Conservation (phyloP, 2,797 vertebrate species). For the Pampus argenteus region DNA sequence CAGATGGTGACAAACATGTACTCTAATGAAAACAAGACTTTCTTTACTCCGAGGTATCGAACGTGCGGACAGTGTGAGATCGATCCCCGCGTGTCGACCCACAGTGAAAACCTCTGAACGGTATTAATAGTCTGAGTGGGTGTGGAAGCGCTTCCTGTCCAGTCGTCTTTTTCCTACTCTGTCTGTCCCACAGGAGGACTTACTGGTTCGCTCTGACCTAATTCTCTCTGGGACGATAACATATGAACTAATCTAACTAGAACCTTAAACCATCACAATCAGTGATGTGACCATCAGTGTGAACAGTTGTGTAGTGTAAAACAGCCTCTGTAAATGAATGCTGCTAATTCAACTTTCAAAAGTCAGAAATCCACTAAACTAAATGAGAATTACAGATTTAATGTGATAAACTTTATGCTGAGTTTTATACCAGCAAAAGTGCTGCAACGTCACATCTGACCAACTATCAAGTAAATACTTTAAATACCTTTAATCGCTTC, state of each 20-base stretch:
- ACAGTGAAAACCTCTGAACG: slow-evolving; percentile 26
- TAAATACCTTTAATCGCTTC: too few relatives aligned
- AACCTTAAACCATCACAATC: not conserved
- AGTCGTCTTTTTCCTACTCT: slow-evolving; percentile 26
- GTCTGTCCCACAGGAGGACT: slow-evolving; percentile 42
- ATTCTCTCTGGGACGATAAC: slow-evolving; percentile 28
- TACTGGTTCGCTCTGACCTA: slow-evolving; percentile 38
- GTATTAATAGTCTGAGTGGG: slow-evolving; percentile 44
- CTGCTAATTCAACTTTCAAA: not conserved
- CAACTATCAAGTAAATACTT: not conserved
- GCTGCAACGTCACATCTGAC: not conserved
- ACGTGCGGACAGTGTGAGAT: not conserved
- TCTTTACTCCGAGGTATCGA: not conserved
- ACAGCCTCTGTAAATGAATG: not conserved
- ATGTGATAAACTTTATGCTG: not conserved
- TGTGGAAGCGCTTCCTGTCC: slow-evolving; percentile 52
- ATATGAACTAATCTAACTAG: slow-evolving; percentile 9
- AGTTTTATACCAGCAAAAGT: not conserved
- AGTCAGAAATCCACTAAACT: slow-evolving; percentile 21
- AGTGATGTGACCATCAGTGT: too few relatives aligned
- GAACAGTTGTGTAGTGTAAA: too few relatives aligned
- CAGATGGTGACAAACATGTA: not conserved
- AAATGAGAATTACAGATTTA: not conserved
- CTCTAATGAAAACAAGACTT: too few relatives aligned
- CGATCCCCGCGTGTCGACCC: not conserved